Conservation (phyloP, 2,888 invertebrate species). For the Crematogaster levior region DNA sequence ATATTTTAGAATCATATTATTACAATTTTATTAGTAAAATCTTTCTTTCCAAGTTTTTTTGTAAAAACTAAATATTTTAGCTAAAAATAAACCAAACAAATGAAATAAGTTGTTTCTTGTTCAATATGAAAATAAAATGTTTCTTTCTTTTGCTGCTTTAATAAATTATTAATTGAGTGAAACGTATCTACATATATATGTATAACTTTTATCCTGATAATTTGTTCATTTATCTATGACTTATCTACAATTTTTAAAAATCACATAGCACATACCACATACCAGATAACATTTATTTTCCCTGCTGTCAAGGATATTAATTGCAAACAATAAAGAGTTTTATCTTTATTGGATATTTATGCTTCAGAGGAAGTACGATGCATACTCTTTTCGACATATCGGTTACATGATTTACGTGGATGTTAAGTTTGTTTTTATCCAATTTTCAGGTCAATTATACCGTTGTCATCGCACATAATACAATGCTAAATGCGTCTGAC, state of each 20-base stretch:
- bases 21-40: neutral
- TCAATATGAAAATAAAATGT: neutral
- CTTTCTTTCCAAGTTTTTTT: neutral
- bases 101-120: neutral
- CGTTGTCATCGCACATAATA: neutral
- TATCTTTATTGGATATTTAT: constrained; percentile 5
- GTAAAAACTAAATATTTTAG: neutral
- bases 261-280: too few species aligned
- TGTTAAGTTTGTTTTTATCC: constrained; percentile 23
- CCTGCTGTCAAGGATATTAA: constrained; percentile 2
- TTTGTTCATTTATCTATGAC: neutral
- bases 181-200: neutral
- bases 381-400: constrained; percentile 5
- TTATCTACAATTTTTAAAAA: constrained; percentile 32
- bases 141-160: neutral
- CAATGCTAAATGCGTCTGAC: constrained; percentile 1
- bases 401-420: neutral
- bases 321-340: neutral
- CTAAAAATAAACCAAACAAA: neutral
- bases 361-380: neutral
- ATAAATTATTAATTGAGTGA: neutral
- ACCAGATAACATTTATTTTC: constrained; percentile 36
- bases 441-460: constrained; percentile 10
- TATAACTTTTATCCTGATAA: constrained; percentile 22
- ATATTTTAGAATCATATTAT: neutral